These are phyloP conservation scores for Amphipyra berbera DNA, from an alignment of 2,888 invertebrate species.

Conservation along the genomic window DNA sequence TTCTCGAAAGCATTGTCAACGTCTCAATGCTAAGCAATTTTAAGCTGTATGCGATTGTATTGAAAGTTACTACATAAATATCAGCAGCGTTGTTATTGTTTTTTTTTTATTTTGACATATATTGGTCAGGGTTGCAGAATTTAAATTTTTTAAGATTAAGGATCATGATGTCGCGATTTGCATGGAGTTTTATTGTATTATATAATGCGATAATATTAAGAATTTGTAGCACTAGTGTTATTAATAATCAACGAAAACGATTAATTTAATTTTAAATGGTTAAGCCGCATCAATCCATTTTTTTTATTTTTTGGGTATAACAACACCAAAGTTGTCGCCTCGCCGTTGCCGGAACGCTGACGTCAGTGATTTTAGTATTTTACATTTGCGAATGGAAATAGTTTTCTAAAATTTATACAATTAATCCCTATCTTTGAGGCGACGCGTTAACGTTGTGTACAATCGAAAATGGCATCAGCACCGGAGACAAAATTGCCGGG, in stretches of 20 bases:
- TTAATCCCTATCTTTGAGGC: conserved; percentile 55
- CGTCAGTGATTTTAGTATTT: conserved; percentile 77
- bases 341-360: conserved; percentile 64
- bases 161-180: background rate
- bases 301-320: too few relatives aligned
- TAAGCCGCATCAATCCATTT: too few relatives aligned
- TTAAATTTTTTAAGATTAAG: background rate
- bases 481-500: conserved; percentile 74
- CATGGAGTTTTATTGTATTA: too few relatives aligned
- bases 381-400: conserved; percentile 61
- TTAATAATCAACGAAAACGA: too few relatives aligned
- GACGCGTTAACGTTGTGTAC: conserved; percentile 43
- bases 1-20: background rate
- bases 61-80: background rate
- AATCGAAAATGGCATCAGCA: conserved; percentile 74
- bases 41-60: fast-evolving
- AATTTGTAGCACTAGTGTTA: too few relatives aligned
- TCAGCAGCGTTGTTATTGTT: background rate
- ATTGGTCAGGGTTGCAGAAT: conserved; percentile 6
- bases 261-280: too few relatives aligned
- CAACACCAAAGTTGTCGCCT: conserved; percentile 5
- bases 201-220: too few relatives aligned
- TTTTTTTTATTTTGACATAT: conserved; percentile 29
- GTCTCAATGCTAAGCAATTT: background rate
- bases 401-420: conserved; percentile 69